phyloP scores from a whole-genome alignment of 2,797 vertebrate species.

The Sciurus carolinensis region DNA sequence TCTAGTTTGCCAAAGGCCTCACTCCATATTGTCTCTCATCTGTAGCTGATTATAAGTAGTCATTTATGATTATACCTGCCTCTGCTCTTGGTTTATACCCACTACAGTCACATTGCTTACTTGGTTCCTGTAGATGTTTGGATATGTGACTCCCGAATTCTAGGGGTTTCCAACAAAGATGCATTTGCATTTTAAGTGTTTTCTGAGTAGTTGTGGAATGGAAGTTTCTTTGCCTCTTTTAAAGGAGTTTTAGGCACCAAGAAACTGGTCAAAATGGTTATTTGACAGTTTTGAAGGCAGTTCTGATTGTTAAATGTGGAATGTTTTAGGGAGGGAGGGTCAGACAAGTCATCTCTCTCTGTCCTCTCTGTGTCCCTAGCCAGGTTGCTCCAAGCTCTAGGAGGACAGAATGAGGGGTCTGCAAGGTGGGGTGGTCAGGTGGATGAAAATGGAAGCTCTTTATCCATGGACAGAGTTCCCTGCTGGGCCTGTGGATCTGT shows the following conservation, averaged over 20 bases:
- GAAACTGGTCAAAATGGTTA: background rate
- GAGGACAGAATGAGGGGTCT: background rate
- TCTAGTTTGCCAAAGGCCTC: background rate
- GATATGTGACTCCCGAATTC: background rate
- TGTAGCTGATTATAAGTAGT: background rate
- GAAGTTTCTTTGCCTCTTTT: background rate
- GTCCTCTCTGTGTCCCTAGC: background rate
- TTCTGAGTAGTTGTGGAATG: background rate
- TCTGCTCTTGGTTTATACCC: background rate
- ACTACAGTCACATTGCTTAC: background rate
- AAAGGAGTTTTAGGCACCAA: background rate
- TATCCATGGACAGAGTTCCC: background rate
- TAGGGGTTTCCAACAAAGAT: background rate
- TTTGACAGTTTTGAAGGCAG: background rate
- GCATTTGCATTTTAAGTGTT: background rate
- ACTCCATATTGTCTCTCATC: background rate
- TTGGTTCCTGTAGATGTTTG: background rate
- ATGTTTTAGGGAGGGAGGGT: background rate
- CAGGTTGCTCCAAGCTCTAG: background rate
- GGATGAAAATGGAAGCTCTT: background rate
- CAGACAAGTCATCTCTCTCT: background rate
- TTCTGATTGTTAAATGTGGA: background rate
- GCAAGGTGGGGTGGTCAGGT: fast-evolving
- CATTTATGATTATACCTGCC: background rate
- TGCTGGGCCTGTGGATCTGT: background rate